Evolutionary conservation across 1,140 invertebrate species (phyloP), one percentile per base, ranked within the genome.

Genomic region (Panonychus citri): DNA sequence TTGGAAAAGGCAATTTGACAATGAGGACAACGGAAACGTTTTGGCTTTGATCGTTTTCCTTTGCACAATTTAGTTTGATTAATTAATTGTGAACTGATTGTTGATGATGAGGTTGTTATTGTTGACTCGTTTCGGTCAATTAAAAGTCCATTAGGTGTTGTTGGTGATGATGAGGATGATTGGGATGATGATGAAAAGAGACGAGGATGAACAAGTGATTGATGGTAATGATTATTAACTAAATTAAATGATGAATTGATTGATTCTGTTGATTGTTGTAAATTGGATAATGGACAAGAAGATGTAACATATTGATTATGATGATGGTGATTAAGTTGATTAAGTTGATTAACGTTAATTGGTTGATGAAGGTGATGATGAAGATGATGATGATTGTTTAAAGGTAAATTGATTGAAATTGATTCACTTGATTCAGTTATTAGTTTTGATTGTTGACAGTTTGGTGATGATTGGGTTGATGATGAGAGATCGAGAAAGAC

Each of bases 1-100:
- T 89, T 91, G 34, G 83, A 86, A 66, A 89, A 90, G 0, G 81
- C 82, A 0, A 85, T 81, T 57, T 83, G 75, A 65, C 85, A 90
- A 64, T 85, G 79, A 0, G 81, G 80, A 67, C 86, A 91, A 58
- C 78, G 78, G 65, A 85, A 88, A 62, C 84, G 84, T 67, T 88
- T 89, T 0, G 83, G 83, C 5, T 85, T 15, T 46, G 53, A 49
- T 3, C 42, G n/a, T 46, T 54, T 56, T 34, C 12, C 12, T 5
- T 13, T 24, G 37, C 25, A 55, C 40, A 71, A 59, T 82, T 75
- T 62, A 86, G 85, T 57, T 78, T 75, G 1, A 75, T 21, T 72
- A 57, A 50, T 13, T 40, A 7, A 1, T 40, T 1, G 39, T n/a
- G n/a, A 40, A 19, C 10, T 46, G 43, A 1, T n/a, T 24, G 10